Evolutionary conservation across 2,888 invertebrate genomes (phyloP).

Genomic region (Tetropium fuscum): DNA sequence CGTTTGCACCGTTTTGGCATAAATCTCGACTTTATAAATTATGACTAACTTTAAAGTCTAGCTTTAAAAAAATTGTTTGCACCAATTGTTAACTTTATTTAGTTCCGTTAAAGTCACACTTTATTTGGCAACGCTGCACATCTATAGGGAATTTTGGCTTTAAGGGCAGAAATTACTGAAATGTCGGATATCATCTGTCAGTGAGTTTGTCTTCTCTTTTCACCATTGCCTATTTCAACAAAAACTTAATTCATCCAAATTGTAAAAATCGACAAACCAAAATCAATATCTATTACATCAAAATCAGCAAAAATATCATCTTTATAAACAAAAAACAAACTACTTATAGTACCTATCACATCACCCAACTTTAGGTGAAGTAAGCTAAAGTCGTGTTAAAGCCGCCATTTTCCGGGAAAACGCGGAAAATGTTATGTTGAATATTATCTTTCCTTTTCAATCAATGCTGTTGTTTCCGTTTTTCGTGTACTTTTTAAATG

Average conservation of each 20-base stretch:
- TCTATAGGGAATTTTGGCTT: neutral
- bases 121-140: neutral
- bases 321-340: too few species aligned
- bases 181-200: neutral
- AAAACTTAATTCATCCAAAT: neutral
- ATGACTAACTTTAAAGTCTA: neutral
- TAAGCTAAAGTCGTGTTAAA: too few species aligned
- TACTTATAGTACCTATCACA: too few species aligned
- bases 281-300: too few species aligned
- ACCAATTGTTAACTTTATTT: neutral
- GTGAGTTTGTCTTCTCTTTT: neutral
- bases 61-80: neutral
- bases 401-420: too few species aligned
- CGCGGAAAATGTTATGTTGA: too few species aligned
- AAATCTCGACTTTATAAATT: constrained; percentile 1
- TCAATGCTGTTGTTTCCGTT: too few species aligned
- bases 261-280: too few species aligned
- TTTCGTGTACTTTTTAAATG: too few species aligned
- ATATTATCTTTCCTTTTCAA: too few species aligned
- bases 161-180: constrained; percentile 1
- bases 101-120: neutral
- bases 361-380: too few species aligned
- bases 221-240: neutral
- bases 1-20: neutral
- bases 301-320: too few species aligned